Evolutionary conservation across 2,113 vertebrate species (phyloP).

Genomic region (Rhinopomastus cyanomelas): DNA sequence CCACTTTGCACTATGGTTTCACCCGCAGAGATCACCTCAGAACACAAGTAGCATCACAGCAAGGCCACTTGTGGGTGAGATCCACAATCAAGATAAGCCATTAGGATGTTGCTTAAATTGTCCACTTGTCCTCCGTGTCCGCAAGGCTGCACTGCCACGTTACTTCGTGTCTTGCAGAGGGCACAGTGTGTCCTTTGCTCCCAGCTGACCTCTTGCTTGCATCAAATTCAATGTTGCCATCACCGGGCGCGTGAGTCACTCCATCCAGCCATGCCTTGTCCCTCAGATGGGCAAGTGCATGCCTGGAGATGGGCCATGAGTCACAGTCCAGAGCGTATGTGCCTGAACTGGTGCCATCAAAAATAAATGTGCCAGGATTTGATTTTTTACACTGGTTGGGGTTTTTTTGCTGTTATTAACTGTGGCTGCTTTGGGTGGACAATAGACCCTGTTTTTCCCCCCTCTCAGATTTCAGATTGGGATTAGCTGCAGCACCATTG

Average conservation of each 20-base stretch:
- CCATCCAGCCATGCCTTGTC: neutral
- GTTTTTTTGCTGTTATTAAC: neutral
- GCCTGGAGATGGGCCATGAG: neutral
- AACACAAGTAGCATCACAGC: fast-evolving
- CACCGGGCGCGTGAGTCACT: neutral
- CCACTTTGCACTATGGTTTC: fast-evolving
- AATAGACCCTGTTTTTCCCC: neutral
- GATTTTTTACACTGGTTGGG: neutral
- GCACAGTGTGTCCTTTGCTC: neutral
- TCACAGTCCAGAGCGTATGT: constrained; percentile 31
- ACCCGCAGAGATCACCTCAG: fast-evolving
- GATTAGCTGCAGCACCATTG: neutral
- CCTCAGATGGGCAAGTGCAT: neutral
- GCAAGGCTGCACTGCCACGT: neutral
- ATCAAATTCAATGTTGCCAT: neutral
- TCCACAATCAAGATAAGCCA: fast-evolving
- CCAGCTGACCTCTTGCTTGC: neutral
- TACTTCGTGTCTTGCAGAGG: neutral
- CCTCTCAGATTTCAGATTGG: neutral
- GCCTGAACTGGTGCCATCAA: neutral
- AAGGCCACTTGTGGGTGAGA: neutral
- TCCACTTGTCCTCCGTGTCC: too few relatives aligned
- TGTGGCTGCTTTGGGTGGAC: neutral
- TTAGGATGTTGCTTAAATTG: neutral
- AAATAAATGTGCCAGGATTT: neutral